Base-by-base conservation (phyloP, 1,140 invertebrate species). In the Danaus plexippus region DNA sequence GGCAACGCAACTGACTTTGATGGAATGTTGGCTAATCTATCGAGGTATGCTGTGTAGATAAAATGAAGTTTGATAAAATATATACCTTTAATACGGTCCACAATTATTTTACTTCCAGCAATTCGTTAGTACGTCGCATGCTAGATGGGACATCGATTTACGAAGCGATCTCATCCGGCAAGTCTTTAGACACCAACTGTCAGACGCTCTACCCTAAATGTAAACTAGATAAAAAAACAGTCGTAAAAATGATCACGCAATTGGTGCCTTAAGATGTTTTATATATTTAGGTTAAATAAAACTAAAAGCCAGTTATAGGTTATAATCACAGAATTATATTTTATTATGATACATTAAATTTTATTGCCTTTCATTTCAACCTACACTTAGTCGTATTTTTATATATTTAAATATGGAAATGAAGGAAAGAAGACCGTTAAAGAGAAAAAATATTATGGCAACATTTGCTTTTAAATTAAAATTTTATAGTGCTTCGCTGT, bases 71-170 rank as follows among this genome's bases (percentile, higher is more conserved):
- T 32, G 22, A 32, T 6, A 32, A 32, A 32, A 32, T 32, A 8
- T 6, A 32, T 32, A 32, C 1, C 2, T 32, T 3, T 15, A 59
- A 41, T 45, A 11, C 9, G 52, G 4, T 54, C 51, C 4, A 54
- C 61, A n/a, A 22, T 47, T 61, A 44, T 57, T 61, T 63, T 51
- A 67, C 51, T 88, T 88, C 53, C 78, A 93, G 92, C 57, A 95
- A 94, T 67, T 88, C 92, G 1, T 68, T 94, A 10, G 88, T 95
- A 10, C 90, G 90, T 1, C 92, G 92, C 5, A 90, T 94, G 64
- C 75, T 94, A 41, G 92, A 93, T 66, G 94, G 94, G 0, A 94
- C 93, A 0, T 89, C 92, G 1, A 90, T 95, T 22, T 92, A 93
- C 73, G 90, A 94, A 63, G 94, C 94, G 0, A 81, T 94, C 11